A percentile compares a stretch with the other conserved stretches of the same genome.
Evolutionary conservation across 2,113 vertebrate species (phyloP).

Genomic region (Rhinoptilus africanus): DNA sequence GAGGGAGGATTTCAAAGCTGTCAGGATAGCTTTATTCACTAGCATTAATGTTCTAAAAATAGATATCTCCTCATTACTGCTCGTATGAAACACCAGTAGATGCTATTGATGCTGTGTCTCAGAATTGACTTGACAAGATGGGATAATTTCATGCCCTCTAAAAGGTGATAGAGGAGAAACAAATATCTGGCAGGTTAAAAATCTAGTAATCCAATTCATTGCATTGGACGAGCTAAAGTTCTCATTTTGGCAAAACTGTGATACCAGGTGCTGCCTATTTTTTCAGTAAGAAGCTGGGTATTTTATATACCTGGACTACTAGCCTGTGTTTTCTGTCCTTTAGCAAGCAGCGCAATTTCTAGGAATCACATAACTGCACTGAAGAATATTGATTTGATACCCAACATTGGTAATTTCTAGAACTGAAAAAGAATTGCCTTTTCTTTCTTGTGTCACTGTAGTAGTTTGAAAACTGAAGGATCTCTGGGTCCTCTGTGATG

Average conservation of each 20-base stretch:
- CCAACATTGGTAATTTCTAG: background rate
- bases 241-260: background rate
- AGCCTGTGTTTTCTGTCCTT: background rate
- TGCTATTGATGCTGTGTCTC: background rate
- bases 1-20: background rate
- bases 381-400: background rate
- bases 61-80: background rate
- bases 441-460: background rate
- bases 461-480: background rate
- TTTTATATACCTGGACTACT: background rate
- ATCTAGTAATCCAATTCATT: background rate
- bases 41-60: conserved; percentile 28
- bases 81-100: background rate
- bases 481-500: background rate
- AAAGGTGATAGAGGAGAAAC: background rate
- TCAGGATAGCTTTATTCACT: background rate
- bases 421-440: background rate
- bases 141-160: background rate
- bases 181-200: background rate
- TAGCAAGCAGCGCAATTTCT: background rate
- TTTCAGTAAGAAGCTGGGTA: background rate
- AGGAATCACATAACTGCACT: background rate
- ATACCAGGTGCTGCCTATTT: background rate
- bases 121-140: background rate
- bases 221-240: background rate